phyloP scores from a whole-genome alignment of 2,113 vertebrate species.

The Pelodiscus sinensis region DNA sequence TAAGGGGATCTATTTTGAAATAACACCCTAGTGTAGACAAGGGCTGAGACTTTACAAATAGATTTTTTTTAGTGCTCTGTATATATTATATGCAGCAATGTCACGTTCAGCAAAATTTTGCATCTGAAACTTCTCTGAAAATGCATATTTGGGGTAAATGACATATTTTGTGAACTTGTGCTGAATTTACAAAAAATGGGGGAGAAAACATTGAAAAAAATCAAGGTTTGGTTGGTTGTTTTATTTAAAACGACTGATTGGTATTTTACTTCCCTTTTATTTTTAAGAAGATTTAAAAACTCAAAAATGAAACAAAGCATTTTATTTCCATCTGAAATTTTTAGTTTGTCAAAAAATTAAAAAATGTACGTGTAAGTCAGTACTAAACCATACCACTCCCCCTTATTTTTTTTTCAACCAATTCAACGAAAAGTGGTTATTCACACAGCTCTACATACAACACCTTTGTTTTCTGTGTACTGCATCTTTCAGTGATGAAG shows the following conservation, averaged over 20 bases:
- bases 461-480: slow-evolving; percentile 31
- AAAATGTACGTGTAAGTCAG: background rate
- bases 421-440: background rate
- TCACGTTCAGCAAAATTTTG: background rate
- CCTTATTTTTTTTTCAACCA: background rate
- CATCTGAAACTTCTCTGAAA: background rate
- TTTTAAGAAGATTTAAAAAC: background rate
- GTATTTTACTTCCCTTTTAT: background rate
- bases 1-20: too few species aligned
- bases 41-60: slow-evolving; percentile 13
- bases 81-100: slow-evolving; percentile 7
- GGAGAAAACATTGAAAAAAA: background rate
- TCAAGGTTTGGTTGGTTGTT: background rate
- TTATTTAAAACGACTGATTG: background rate
- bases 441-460: background rate
- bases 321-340: background rate
- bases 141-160: background rate
- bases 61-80: slow-evolving; percentile 30
- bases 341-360: background rate
- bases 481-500: slow-evolving; percentile 25
- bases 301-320: background rate
- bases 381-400: background rate
- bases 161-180: background rate
- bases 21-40: too few species aligned
- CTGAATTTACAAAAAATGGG: background rate